Percentiles rank a stretch among this genome's conserved stretches.
These are phyloP conservation scores for Catharus fuscescens DNA, from an alignment of 2,113 vertebrate species.

Conservation along the genomic window DNA sequence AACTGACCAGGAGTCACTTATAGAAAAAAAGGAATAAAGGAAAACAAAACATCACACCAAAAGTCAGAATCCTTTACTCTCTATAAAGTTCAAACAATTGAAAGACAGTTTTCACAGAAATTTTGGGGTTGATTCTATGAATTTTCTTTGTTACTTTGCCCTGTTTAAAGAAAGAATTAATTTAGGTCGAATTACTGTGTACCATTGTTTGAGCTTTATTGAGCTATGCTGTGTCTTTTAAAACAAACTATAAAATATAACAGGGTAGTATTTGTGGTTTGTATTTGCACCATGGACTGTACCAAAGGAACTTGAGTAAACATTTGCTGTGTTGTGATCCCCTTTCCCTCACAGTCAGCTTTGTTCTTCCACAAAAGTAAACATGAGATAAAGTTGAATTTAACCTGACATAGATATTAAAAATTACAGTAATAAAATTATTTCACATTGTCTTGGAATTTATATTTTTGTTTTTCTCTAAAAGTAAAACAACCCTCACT, in stretches of 20 bases:
- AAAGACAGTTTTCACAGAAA: not conserved
- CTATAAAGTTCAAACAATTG: not conserved
- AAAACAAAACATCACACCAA: conserved; percentile 36
- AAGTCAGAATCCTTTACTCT: not conserved
- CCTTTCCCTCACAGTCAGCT: not conserved
- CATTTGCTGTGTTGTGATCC: not conserved
- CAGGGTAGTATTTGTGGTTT: not conserved
- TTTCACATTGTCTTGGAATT: not conserved
- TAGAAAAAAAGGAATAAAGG: not conserved
- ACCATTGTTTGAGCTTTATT: not conserved
- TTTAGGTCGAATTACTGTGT: not conserved
- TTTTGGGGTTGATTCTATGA: not conserved
- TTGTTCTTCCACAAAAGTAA: not conserved
- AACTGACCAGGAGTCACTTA: conserved; percentile 68
- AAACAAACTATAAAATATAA: not conserved
- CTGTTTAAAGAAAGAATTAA: not conserved
- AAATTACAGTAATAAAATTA: not conserved
- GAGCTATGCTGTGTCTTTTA: not conserved
- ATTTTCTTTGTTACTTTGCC: not conserved
- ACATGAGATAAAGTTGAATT: not conserved
- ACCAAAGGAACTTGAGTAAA: not conserved
- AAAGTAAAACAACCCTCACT: not conserved
- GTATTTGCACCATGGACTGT: not conserved
- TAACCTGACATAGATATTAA: not conserved
- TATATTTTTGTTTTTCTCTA: not conserved